These are phyloP conservation scores for Dicranocentrus wangi DNA, from an alignment of 2,888 invertebrate species.

Conservation along the genomic window DNA sequence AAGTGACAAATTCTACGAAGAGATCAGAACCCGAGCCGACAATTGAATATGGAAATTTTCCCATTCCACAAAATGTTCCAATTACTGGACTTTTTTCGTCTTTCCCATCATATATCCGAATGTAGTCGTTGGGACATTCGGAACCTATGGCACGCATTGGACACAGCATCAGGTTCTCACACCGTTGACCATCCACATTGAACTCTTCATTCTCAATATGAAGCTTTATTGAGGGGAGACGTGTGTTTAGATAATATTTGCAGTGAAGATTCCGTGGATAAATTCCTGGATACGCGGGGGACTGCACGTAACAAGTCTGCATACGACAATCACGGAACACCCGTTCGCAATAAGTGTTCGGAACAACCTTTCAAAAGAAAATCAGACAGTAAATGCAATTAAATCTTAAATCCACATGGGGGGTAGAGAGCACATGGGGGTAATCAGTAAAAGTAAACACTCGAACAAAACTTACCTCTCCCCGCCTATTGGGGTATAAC, in stretches of 20 bases:
- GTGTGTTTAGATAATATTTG: conserved; percentile 90
- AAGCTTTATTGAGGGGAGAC: conserved; percentile 90
- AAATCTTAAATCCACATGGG: too few relatives aligned
- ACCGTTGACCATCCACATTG: conserved; percentile 83
- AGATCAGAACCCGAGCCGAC: conserved; percentile 84
- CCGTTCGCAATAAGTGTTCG: conserved; percentile 80
- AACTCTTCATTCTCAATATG: conserved; percentile 95
- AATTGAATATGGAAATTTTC: conserved; percentile 94
- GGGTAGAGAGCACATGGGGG: too few relatives aligned
- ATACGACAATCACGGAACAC: conserved; percentile 84
- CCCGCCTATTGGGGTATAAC: conserved; percentile 90
- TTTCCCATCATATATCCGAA: conserved; percentile 91
- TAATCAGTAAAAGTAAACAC: too few relatives aligned
- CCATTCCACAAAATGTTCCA: conserved; percentile 93
- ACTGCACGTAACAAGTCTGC: conserved; percentile 94
- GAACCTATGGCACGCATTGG: conserved; percentile 83
- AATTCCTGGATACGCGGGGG: conserved; percentile 93
- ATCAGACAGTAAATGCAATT: too few relatives aligned
- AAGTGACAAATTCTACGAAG: conserved; percentile 84
- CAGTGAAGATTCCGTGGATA: conserved; percentile 93
- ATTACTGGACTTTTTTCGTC: conserved; percentile 90
- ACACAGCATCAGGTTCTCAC: conserved; percentile 93
- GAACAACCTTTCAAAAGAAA: conserved; percentile 81
- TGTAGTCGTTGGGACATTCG: conserved; percentile 92
- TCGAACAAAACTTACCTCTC: conserved; percentile 80